Conservation (phyloP, 2,113 vertebrate species). For the Boulengeromyrus knoepffleri region DNA sequence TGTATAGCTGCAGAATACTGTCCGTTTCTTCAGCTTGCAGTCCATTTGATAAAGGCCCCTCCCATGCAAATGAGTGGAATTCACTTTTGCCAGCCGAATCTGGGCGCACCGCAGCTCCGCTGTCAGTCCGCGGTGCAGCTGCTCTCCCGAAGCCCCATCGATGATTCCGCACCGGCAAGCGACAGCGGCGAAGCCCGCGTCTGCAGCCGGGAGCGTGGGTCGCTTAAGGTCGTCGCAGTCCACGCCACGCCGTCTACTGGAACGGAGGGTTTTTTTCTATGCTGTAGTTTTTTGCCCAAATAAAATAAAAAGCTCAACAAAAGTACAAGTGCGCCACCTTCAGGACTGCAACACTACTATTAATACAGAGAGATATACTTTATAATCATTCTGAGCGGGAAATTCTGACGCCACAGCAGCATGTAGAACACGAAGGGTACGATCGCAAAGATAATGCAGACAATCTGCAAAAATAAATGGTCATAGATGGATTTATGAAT, state of each 20-base stretch:
- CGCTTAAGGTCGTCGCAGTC: neutral
- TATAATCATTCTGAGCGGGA: neutral
- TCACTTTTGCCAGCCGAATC: neutral
- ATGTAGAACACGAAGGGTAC: neutral
- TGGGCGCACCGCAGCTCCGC: neutral
- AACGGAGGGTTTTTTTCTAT: conserved; percentile 11
- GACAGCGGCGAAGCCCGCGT: neutral
- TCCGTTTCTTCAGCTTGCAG: neutral
- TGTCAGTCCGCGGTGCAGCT: neutral
- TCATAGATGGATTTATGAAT: neutral
- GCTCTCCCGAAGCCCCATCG: neutral
- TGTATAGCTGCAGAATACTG: neutral
- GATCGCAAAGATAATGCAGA: neutral
- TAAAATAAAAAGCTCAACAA: neutral
- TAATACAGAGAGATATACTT: neutral
- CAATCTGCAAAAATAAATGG: neutral
- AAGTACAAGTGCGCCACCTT: conserved; percentile 12
- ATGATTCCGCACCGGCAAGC: neutral
- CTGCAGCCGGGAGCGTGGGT: neutral
- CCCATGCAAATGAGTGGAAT: neutral
- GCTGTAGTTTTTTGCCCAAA: neutral
- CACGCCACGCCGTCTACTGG: conserved; percentile 11
- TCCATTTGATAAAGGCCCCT: neutral
- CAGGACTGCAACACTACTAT: neutral
- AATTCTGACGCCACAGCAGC: neutral